A percentile compares a stretch with the other conserved stretches of the same genome.
Conservation (phyloP, 2,113 vertebrate genomes). For the Otocyon megalotis region DNA sequence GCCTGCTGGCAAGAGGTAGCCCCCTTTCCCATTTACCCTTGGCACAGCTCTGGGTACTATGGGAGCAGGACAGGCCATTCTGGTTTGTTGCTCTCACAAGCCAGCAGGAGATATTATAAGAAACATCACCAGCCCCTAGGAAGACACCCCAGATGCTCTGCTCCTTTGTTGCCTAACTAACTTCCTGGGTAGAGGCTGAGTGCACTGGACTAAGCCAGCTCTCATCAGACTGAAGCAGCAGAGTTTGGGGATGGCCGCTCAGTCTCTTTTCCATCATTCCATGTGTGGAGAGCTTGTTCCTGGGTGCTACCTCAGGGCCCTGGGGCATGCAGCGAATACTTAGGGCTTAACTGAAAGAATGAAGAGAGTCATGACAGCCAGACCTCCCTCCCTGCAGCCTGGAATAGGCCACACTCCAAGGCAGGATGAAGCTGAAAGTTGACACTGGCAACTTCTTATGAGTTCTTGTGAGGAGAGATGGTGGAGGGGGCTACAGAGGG, state of each 20-base stretch:
- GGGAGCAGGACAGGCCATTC: neutral
- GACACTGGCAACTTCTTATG: neutral
- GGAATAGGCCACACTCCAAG: neutral
- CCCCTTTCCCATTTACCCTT: neutral
- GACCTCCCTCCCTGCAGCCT: fast-evolving
- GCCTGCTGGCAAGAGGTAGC: neutral
- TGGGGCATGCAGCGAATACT: neutral
- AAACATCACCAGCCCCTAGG: neutral
- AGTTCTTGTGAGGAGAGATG: neutral
- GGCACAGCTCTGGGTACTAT: neutral
- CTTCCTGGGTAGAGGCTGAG: neutral
- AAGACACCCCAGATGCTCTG: neutral
- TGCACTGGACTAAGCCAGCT: neutral
- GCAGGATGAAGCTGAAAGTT: neutral
- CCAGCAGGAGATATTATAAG: neutral
- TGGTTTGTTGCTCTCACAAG: neutral
- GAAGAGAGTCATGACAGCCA: neutral
- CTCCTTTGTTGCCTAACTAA: neutral
- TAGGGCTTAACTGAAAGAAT: neutral
- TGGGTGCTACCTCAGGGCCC: neutral
- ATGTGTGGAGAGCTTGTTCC: neutral
- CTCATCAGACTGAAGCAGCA: neutral
- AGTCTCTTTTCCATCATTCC: neutral
- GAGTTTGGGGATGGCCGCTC: neutral
- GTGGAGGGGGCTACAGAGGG: neutral